Evolutionary conservation across 2,797 vertebrate genomes (phyloP), one percentile per base, ranked within the genome.

Genomic region (Glyptemys insculpta): DNA sequence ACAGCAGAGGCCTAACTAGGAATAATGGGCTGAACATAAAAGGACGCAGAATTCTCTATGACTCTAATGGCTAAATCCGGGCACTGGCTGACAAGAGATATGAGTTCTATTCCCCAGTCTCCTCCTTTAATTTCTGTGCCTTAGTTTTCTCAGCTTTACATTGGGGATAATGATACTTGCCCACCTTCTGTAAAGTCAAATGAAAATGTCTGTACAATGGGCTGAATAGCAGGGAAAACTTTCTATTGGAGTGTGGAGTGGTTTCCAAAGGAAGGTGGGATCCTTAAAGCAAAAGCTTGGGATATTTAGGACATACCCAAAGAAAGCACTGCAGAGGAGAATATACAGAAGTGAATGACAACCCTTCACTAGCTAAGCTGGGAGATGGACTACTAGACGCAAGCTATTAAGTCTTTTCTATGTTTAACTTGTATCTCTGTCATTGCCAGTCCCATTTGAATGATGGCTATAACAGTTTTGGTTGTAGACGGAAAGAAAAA

Each of bases 141-240:
- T 92, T 92, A 2, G 7, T 5, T 53, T 84, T 0, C 1, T 4
- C 7, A 4, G 23, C 82, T 19, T 1, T 44, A 23, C 0, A 1
- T 52, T 52, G 23, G 85, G 9, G 5, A 5, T 59, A 50, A 59
- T 54, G 29, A 56, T 9, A 86, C 6, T 27, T 80, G 19, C 21
- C 14, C 21, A 57, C 2, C 5, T 10, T 83, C 82, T 65, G 27
- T 15, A 78, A 93, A 84, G 62, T 79, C 4, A 90, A 9, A 59
- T 2, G 4, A 88, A 57, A 2, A 44, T 81, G 34, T 37, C 79
- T 80, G 31, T 27, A 54, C 34, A 50, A 85, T 81, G 56, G 14
- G n/a, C 16, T 41, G 76, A 85, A 53, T 15, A 92, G 14, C 47
- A 84, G 29, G 27, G 5, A 88, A 2, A 10, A 82, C 11, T 16